Conservation (phyloP, 2,888 invertebrate genomes). For the Nycteola revayana region DNA sequence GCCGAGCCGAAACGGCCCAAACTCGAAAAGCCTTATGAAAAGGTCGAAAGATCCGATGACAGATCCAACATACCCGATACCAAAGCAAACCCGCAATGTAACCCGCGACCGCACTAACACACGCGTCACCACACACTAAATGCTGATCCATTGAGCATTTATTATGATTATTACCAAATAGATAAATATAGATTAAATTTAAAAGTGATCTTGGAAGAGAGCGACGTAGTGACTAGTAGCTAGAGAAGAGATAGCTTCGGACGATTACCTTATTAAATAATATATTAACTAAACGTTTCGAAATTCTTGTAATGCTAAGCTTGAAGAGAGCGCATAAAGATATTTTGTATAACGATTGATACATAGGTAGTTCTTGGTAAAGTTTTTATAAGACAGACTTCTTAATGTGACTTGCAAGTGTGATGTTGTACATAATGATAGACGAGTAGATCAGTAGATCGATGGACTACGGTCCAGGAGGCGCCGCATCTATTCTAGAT, state of each 20-base stretch:
- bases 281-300: slow-evolving; percentile 42
- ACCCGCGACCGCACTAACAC: slow-evolving; percentile 24
- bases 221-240: slow-evolving; percentile 63
- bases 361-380: slow-evolving; percentile 68
- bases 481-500: slow-evolving; percentile 43
- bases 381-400: slow-evolving; percentile 76
- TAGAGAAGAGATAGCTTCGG: slow-evolving; percentile 57
- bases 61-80: slow-evolving; percentile 66
- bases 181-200: slow-evolving; percentile 49
- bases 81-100: slow-evolving; percentile 67
- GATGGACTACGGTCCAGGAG: slow-evolving; percentile 40
- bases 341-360: slow-evolving; percentile 79
- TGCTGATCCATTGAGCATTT: slow-evolving; percentile 68
- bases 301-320: slow-evolving; percentile 60
- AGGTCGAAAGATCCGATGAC: slow-evolving; percentile 77
- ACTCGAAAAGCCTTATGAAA: slow-evolving; percentile 82
- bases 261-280: slow-evolving; percentile 39
- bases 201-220: slow-evolving; percentile 56
- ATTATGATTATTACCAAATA: slow-evolving; percentile 55
- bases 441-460: slow-evolving; percentile 42
- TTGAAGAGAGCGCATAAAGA: slow-evolving; percentile 67
- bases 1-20: slow-evolving; percentile 88
- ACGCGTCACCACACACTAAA: slow-evolving; percentile 47
- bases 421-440: slow-evolving; percentile 71
- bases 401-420: slow-evolving; percentile 78